Conservation (phyloP, 1,140 invertebrate genomes). For the Zaprionus gabonicus region DNA sequence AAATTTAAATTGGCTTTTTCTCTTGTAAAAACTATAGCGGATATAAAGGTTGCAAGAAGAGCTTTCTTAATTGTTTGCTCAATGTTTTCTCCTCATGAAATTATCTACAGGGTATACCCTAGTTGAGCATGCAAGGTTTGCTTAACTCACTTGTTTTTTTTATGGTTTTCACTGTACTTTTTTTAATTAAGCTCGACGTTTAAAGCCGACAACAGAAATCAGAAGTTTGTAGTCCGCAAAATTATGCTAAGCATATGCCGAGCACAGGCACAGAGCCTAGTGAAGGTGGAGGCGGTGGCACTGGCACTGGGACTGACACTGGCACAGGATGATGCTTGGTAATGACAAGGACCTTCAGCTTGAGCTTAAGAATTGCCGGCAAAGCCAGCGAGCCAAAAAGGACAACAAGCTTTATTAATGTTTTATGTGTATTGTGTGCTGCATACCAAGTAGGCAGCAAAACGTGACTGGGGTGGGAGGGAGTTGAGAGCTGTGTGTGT, state of each 20-base stretch:
- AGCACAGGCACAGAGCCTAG: conserved; percentile 24
- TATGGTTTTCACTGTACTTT: conserved; percentile 24
- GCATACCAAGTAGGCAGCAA: conserved; percentile 64
- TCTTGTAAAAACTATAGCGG: too few relatives aligned
- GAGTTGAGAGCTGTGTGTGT: background rate
- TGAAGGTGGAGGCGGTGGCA: background rate
- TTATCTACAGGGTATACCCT: background rate
- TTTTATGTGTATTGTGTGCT: conserved; percentile 81
- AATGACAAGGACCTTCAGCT: conserved; percentile 70
- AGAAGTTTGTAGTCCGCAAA: conserved; percentile 59
- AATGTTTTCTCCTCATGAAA: background rate
- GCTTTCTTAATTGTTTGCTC: too few relatives aligned
- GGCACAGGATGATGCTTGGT: conserved; percentile 59
- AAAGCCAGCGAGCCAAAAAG: conserved; percentile 66
- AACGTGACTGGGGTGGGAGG: conserved; percentile 1
- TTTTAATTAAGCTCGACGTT: conserved; percentile 72
- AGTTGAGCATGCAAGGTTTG: background rate
- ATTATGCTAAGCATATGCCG: conserved; percentile 81
- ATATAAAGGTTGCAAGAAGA: too few relatives aligned
- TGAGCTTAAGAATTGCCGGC: conserved; percentile 37
- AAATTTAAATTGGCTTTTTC: too few relatives aligned
- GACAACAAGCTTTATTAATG: conserved; percentile 83
- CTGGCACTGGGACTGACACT: background rate
- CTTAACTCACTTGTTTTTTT: conserved; percentile 35
- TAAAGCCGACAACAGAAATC: conserved; percentile 63